Percentiles rank a stretch among this genome's conserved stretches.
phyloP scores from a whole-genome alignment of 1,140 invertebrate genomes.

The Saccostrea echinata region DNA sequence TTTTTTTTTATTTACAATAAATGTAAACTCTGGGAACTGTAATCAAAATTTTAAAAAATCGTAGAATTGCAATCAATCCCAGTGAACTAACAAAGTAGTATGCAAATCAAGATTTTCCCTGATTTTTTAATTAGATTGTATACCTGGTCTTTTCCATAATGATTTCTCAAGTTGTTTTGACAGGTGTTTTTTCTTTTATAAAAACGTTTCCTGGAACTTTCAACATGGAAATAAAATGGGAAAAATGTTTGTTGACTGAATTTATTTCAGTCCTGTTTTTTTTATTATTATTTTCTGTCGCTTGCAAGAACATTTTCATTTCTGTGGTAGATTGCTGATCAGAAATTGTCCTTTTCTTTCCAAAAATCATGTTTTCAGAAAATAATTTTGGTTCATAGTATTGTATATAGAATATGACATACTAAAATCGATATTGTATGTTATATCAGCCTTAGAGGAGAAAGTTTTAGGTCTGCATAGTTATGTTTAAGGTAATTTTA shows the following conservation, averaged over 20 bases:
- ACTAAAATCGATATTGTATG: too few relatives aligned
- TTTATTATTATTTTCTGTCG: neutral
- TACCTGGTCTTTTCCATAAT: neutral
- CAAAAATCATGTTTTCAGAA: neutral
- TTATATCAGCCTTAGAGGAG: too few relatives aligned
- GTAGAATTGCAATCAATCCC: too few relatives aligned
- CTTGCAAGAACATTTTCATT: neutral
- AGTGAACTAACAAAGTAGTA: too few relatives aligned
- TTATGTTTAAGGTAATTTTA: too few relatives aligned
- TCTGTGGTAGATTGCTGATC: neutral
- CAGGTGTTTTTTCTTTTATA: neutral
- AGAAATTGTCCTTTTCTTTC: neutral
- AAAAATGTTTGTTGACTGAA: slow-evolving; percentile 1
- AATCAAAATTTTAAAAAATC: too few relatives aligned
- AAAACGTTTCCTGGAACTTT: neutral
- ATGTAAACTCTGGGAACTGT: too few relatives aligned
- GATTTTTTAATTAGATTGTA: neutral
- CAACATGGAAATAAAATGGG: neutral
- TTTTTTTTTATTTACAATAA: too few relatives aligned
- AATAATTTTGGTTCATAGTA: neutral
- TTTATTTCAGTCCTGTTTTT: neutral
- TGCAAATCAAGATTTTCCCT: neutral
- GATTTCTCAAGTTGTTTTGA: neutral
- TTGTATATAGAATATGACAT: too few relatives aligned
- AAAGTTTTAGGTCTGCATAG: too few relatives aligned